These are phyloP conservation scores for Parthenolecanium corni DNA, from an alignment of 2,888 invertebrate species.

Conservation along the genomic window DNA sequence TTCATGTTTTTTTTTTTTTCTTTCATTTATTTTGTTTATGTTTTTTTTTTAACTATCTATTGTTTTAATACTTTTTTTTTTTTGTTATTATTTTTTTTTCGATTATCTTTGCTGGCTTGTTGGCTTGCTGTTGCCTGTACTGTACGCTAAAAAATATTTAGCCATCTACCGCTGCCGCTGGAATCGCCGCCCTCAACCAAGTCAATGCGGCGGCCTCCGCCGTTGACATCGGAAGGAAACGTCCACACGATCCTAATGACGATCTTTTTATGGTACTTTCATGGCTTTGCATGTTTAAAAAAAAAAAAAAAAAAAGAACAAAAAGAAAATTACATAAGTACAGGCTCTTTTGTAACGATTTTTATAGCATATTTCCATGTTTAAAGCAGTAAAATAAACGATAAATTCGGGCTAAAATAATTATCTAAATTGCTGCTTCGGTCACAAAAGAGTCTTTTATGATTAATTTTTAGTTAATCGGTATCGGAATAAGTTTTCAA, in stretches of 20 bases:
- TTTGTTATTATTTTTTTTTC: slow-evolving; percentile 33
- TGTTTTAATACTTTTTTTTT: slow-evolving; percentile 39
- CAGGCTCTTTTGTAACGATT: not conserved
- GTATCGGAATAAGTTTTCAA: too few relatives aligned
- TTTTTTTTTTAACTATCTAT: not conserved
- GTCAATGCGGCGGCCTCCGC: slow-evolving; percentile 22
- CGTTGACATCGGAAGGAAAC: slow-evolving; percentile 55
- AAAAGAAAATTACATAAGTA: too few relatives aligned
- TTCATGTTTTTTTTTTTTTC: too few relatives aligned
- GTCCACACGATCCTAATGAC: slow-evolving; percentile 74
- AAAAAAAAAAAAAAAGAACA: too few relatives aligned
- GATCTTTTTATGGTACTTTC: slow-evolving; percentile 89
- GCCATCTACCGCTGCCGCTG: slow-evolving; percentile 27
- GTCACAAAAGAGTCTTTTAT: too few relatives aligned
- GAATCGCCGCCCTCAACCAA: slow-evolving; percentile 16
- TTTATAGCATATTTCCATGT: not conserved
- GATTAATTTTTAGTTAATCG: too few relatives aligned
- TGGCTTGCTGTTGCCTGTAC: slow-evolving; percentile 29
- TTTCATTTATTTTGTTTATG: too few relatives aligned
- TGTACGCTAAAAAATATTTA: slow-evolving; percentile 28
- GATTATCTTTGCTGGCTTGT: slow-evolving; percentile 28
- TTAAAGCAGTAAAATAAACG: too few relatives aligned
- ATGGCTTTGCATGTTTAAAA: slow-evolving; percentile 35
- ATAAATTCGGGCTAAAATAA: too few relatives aligned
- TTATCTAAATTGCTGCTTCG: too few relatives aligned